Evolutionary conservation across 2,113 vertebrate genomes (phyloP).

Genomic region (Chamaea fasciata): DNA sequence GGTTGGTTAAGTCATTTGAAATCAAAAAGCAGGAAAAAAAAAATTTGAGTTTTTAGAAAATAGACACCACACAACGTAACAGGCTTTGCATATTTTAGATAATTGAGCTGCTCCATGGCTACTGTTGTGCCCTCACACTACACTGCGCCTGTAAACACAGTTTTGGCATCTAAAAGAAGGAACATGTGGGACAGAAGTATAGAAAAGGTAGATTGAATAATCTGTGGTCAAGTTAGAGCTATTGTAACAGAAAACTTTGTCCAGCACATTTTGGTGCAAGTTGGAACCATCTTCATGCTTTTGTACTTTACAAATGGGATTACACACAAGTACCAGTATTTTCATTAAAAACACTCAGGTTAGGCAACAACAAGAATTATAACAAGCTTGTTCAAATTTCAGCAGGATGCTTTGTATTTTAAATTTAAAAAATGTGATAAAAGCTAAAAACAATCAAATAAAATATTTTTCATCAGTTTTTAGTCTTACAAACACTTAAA

Average conservation of each 20-base stretch:
- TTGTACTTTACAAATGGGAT: neutral
- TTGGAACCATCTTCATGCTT: neutral
- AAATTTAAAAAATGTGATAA: neutral
- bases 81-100: neutral
- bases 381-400: neutral
- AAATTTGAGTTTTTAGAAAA: neutral
- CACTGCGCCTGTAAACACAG: neutral
- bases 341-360: neutral
- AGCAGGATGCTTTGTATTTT: neutral
- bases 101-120: neutral
- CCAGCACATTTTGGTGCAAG: neutral
- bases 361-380: neutral
- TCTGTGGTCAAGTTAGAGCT: neutral
- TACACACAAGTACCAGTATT: neutral
- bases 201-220: neutral
- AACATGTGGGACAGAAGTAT: neutral
- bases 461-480: neutral
- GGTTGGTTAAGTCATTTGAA: neutral
- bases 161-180: neutral
- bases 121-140: neutral
- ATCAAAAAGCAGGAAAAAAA: neutral
- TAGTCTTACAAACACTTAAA: neutral
- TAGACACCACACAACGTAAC: neutral
- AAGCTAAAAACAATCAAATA: neutral
- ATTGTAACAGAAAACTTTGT: neutral